Evolutionary conservation across 2,888 invertebrate species (phyloP), one percentile per base, ranked within the genome.

Genomic region (Ctena decussata): DNA sequence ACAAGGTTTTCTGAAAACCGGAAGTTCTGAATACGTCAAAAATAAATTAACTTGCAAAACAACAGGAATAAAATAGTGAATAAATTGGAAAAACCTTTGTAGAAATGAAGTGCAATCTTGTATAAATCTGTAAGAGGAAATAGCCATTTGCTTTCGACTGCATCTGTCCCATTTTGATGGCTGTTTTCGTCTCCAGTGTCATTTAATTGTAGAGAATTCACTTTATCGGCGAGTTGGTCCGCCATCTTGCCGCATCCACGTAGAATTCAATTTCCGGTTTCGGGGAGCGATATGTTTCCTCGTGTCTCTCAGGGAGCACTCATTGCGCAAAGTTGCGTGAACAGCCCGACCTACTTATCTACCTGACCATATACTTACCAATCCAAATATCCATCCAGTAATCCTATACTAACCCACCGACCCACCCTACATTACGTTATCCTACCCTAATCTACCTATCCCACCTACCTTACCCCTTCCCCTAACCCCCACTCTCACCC

Each of bases 61-160:
- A 65, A 35, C 11, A 35, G 35, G 8, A 6, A 12, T 1, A 18
- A 27, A n/a, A n/a, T n/a, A n/a, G n/a, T n/a, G n/a, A n/a, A n/a
- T n/a, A 44, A n/a, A 24, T 21, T 15, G 5, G 44, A 46, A 94
- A 92, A 97, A 99, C 99, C 99, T 97, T 98, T 99, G 95, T 98
- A 99, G 96, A 99, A 99, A 94, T 97, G 97, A 84, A 98, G 96
- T 41, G 98, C 98, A 93, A 98, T 97, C 96, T 97, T 98, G 96
- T 98, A 99, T 75, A 99, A 97, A 94, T 98, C 98, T 94, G 97
- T 96, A 21, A 97, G 91, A 39, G 95, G 94, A 88, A 96, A 96
- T n/a, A 96, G 96, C 96, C 96, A 95, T 80, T 94, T 87, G n/a
- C 77, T 69, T 11, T 81, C 49, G 73, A 80, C 82, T 35, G 85